A percentile compares a stretch with the other conserved stretches of the same genome.
Conservation (phyloP, 2,797 vertebrate species). For the Jordanella pulchra region DNA sequence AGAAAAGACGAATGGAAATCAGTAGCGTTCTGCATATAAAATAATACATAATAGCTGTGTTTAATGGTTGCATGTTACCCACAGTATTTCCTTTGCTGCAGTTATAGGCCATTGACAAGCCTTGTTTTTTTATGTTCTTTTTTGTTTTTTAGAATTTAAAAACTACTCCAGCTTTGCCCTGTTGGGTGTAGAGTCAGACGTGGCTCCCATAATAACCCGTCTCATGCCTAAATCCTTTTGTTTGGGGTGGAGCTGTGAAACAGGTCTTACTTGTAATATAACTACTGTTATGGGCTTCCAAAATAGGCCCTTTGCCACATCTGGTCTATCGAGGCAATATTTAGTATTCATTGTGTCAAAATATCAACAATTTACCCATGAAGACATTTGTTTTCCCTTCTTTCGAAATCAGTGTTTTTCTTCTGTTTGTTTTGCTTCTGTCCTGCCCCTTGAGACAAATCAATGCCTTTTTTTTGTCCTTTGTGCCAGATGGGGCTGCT, state of each 20-base stretch:
- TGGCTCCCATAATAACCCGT: constrained; percentile 78
- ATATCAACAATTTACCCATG: constrained; percentile 11
- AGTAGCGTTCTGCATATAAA: background rate
- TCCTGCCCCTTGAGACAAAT: constrained; percentile 14
- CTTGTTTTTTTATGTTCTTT: background rate
- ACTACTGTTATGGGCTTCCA: constrained; percentile 72
- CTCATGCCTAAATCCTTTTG: constrained; percentile 71
- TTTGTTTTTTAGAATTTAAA: constrained; percentile 26
- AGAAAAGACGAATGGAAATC: background rate
- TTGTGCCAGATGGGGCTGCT: constrained; percentile 93
- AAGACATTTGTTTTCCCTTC: background rate
- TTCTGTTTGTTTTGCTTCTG: constrained; percentile 22
- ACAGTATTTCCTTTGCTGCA: background rate
- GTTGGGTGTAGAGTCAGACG: constrained; percentile 55
- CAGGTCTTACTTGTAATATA: constrained; percentile 71
- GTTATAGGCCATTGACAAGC: background rate
- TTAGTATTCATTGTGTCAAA: constrained; percentile 16
- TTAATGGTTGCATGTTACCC: constrained; percentile 1
- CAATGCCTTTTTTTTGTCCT: constrained; percentile 17
- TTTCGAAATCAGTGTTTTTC: constrained; percentile 7
- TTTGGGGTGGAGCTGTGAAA: constrained; percentile 78
- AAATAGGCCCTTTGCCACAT: constrained; percentile 62
- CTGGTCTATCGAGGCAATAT: constrained; percentile 36
- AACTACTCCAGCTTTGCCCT: constrained; percentile 36
- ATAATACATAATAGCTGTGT: background rate